Conservation (phyloP, 2,113 vertebrate genomes). For the Alosa alosa region DNA sequence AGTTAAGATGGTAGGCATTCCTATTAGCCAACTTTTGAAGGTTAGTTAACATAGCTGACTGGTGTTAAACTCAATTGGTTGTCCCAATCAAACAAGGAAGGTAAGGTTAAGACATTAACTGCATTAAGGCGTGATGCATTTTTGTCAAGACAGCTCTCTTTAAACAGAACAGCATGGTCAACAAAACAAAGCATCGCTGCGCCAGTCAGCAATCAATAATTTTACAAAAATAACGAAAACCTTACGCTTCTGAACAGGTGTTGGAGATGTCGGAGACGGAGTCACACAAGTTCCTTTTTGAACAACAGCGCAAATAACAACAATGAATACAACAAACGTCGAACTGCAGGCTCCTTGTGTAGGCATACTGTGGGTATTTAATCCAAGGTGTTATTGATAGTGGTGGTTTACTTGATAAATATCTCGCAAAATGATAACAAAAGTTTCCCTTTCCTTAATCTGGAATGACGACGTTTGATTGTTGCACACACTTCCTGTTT, state of each 20-base stretch:
- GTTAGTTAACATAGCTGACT: too few relatives aligned
- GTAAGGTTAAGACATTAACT: not conserved
- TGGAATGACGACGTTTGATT: not conserved
- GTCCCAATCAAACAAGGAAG: not conserved
- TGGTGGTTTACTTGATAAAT: not conserved
- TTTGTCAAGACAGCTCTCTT: not conserved
- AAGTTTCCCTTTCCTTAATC: not conserved
- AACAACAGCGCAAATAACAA: not conserved
- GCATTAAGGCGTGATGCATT: not conserved
- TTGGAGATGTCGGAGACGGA: not conserved
- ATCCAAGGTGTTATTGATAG: not conserved
- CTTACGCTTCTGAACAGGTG: conserved; percentile 4
- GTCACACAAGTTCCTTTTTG: not conserved
- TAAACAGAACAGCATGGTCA: not conserved
- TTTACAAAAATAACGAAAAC: not conserved
- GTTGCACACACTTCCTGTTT: not conserved
- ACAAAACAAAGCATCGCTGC: not conserved
- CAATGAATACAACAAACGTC: not conserved
- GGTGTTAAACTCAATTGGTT: not conserved
- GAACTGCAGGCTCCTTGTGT: not conserved
- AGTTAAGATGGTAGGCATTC: too few relatives aligned
- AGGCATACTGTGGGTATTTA: not conserved
- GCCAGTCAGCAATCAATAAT: not conserved
- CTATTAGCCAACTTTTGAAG: too few relatives aligned
- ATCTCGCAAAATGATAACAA: not conserved